Percentiles rank a stretch among this genome's conserved stretches.
phyloP scores from a whole-genome alignment of 1,140 invertebrate species.

The Varroa destructor region DNA sequence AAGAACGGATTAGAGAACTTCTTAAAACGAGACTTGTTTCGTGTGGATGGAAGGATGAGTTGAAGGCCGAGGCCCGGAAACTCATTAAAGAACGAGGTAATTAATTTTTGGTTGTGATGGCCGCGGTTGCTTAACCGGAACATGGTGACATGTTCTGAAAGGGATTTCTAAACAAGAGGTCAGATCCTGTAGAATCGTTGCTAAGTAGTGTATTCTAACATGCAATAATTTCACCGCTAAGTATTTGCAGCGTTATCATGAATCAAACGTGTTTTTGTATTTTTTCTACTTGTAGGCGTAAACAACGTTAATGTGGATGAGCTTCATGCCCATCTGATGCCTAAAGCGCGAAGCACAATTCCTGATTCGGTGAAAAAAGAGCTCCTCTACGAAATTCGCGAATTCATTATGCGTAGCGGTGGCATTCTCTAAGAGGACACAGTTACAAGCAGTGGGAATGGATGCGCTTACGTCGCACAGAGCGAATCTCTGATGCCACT shows the following conservation, averaged over 20 bases:
- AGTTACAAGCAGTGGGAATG: too few species aligned
- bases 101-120: too few species aligned
- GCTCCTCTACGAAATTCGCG: conserved; percentile 13
- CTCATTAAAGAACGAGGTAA: conserved; percentile 13
- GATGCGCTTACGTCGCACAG: too few species aligned
- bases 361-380: conserved; percentile 23
- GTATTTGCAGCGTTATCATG: too few species aligned
- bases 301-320: conserved; percentile 12
- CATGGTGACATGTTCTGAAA: too few species aligned
- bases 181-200: too few species aligned
- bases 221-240: too few species aligned
- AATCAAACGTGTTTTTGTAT: too few species aligned
- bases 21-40: conserved; percentile 21
- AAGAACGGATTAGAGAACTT: conserved; percentile 8
- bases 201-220: too few species aligned
- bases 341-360: conserved; percentile 3
- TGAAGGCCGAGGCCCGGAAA: conserved; percentile 17
- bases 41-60: conserved; percentile 21
- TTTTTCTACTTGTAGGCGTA: neutral
- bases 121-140: too few species aligned
- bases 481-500: too few species aligned
- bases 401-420: conserved; percentile 5
- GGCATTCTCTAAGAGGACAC: conserved; percentile 13
- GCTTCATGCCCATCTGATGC: neutral
- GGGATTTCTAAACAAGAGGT: too few species aligned